A percentile compares a stretch with the other conserved stretches of the same genome.
Evolutionary conservation across 1,140 invertebrate genomes (phyloP).

Genomic region (Phortica variegata): DNA sequence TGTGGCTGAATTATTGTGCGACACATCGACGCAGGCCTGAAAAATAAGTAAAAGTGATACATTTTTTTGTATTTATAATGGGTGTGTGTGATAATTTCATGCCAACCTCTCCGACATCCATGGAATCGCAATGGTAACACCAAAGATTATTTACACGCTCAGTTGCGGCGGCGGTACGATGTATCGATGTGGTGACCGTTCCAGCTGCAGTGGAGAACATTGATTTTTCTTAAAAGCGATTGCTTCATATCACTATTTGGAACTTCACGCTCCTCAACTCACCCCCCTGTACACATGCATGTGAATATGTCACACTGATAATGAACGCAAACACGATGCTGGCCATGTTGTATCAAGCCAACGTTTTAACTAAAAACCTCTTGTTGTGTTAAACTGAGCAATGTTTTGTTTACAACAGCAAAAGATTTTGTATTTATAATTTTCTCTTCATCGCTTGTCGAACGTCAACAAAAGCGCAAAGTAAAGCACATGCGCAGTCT

Average conservation of each 20-base stretch:
- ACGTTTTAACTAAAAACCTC: too few species aligned
- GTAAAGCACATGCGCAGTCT: too few species aligned
- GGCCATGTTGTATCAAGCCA: too few species aligned
- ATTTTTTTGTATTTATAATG: too few species aligned
- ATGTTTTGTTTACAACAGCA: too few species aligned
- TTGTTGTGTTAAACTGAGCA: too few species aligned
- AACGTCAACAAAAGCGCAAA: conserved; percentile 31
- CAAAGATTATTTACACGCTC: conserved; percentile 72
- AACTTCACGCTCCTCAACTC: not conserved
- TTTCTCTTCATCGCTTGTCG: too few species aligned
- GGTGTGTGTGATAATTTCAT: too few species aligned
- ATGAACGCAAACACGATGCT: too few species aligned
- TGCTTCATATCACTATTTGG: conserved; percentile 21
- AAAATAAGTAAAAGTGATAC: too few species aligned
- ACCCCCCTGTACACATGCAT: too few species aligned
- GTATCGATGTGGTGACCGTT: conserved; percentile 63
- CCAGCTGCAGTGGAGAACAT: conserved; percentile 33
- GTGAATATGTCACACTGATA: too few species aligned
- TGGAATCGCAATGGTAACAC: conserved; percentile 78
- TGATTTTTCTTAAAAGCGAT: conserved; percentile 50
- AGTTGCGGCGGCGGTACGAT: conserved; percentile 73
- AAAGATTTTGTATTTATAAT: not conserved
- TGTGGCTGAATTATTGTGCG: conserved; percentile 64
- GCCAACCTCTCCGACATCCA: conserved; percentile 70
- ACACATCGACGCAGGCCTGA: conserved; percentile 65